A percentile compares a stretch with the other conserved stretches of the same genome.
phyloP scores from a whole-genome alignment of 2,797 vertebrate species.

The Tauraco hartlaubi region DNA sequence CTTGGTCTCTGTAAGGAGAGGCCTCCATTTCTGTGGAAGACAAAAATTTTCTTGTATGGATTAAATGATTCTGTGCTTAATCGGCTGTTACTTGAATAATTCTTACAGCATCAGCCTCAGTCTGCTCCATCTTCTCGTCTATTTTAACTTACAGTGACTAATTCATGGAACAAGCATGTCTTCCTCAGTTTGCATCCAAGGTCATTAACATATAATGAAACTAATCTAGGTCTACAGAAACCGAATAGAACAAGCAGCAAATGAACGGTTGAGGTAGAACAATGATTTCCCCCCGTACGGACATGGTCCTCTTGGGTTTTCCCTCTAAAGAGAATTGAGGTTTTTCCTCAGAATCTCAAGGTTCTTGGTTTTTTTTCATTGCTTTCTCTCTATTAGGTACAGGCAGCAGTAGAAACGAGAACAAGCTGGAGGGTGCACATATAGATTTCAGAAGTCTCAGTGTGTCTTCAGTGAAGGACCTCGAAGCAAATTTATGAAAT shows the following conservation, averaged over 20 bases:
- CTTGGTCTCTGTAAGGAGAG: neutral
- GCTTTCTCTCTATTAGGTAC: neutral
- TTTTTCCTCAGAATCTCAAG: neutral
- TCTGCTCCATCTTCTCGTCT: neutral
- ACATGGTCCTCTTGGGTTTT: neutral
- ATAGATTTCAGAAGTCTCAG: neutral
- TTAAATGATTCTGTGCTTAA: neutral
- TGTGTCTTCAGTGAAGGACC: neutral
- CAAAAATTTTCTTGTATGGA: neutral
- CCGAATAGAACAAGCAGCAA: neutral
- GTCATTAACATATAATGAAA: neutral
- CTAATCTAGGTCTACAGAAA: slow-evolving; percentile 6
- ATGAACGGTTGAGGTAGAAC: neutral
- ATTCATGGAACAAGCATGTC: neutral
- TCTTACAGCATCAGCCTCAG: neutral
- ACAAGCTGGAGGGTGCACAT: neutral
- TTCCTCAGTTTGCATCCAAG: neutral
- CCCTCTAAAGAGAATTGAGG: neutral
- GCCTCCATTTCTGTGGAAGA: neutral
- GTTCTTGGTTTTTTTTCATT: neutral
- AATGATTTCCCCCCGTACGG: neutral
- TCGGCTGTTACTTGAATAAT: neutral
- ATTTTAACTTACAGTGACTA: slow-evolving; percentile 12
- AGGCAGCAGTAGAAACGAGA: neutral
- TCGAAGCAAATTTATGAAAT: neutral